These are phyloP conservation scores for Panthera leo DNA, from an alignment of 2,113 vertebrate species.

Conservation along the genomic window DNA sequence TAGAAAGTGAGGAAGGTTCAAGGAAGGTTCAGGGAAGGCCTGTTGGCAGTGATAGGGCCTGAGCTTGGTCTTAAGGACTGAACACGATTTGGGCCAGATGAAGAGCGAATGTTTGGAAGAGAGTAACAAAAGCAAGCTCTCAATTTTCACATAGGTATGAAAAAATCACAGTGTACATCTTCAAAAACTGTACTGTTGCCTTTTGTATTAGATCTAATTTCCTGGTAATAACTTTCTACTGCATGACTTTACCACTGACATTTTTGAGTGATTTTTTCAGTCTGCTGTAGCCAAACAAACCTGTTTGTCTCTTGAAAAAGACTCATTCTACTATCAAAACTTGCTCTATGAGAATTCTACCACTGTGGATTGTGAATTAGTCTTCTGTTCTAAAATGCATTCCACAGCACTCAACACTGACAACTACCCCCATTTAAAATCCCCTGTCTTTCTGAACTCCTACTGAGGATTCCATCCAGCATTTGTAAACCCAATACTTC, in stretches of 20 bases:
- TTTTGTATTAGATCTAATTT: background rate
- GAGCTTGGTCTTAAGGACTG: background rate
- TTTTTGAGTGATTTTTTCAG: background rate
- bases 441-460: background rate
- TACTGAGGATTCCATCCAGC: background rate
- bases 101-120: background rate
- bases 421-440: background rate
- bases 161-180: background rate
- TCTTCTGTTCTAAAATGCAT: background rate
- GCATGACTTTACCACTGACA: background rate
- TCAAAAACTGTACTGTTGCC: background rate
- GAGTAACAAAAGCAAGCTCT: background rate
- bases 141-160: background rate
- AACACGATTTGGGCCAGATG: background rate
- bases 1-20: background rate
- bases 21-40: background rate
- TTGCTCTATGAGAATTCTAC: background rate
- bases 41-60: background rate
- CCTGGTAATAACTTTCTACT: background rate
- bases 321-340: background rate
- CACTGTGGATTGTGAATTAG: background rate
- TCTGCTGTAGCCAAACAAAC: background rate
- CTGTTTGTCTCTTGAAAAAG: background rate
- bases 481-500: background rate
- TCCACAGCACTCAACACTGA: background rate